Evolutionary conservation across 1,140 invertebrate species (phyloP), one percentile per base, ranked within the genome.

Genomic region (Diorhabda carinulata): DNA sequence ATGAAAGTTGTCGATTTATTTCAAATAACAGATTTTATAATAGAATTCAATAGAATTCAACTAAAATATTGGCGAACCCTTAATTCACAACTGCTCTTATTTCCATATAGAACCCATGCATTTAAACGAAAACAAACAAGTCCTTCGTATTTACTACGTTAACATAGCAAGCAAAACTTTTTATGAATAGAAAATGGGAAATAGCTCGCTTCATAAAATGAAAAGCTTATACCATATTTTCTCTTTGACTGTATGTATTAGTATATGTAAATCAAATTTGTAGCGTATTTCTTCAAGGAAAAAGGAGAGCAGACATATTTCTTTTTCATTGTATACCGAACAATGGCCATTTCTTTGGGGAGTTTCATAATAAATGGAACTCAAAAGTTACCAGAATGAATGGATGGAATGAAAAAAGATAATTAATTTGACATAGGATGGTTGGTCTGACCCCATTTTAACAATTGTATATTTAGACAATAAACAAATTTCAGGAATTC

Each of bases 181-280:
- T 52, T 52, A 52, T 8, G 47, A 52, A 52, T 8, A 52, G 47
- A 52, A 52, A 52, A 52, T 52, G 47, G 47, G 47, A 52, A 52
- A 52, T 52, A 52, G n/a, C 47, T 52, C n/a, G 47, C 47, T 52
- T 52, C 3, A 52, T 52, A n/a, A 52, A 52, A 52, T 52, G 47
- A 52, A 52, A 52, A 52, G 47, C 47, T 52, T n/a, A 52, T 52
- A 52, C 47, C 47, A 65, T 65, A 65, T 65, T 43, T 56, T 65
- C 52, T 65, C 62, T 65, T 65, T 65, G 64, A 65, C 64, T 65
- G 64, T 57, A 57, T 9, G 64, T 65, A 65, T 65, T 65, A 65
- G 64, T 65, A 57, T 65, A 65, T 65, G 64, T 65, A 65, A 65
- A 65, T 65, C 64, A 65, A 65, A 65, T 65, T 65, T 65, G 64